Conservation (phyloP, 2,113 vertebrate species). For the Chrysochloris asiatica region DNA sequence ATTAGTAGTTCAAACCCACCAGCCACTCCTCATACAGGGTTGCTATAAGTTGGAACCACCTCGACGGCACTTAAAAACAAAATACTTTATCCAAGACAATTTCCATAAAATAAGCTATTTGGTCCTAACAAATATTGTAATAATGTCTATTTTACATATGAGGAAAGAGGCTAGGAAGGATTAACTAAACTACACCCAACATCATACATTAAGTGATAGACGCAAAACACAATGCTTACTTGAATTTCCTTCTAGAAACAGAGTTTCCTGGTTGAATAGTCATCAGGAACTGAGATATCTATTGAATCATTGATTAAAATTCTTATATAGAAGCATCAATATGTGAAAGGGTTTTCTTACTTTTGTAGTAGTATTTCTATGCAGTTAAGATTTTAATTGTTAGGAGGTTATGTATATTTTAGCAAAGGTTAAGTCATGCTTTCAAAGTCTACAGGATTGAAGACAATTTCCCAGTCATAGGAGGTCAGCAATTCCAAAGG, state of each 20-base stretch:
- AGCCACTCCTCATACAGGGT: too few species aligned
- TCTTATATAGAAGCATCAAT: slow-evolving; percentile 13
- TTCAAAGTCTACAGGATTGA: background rate
- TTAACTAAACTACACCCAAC: background rate
- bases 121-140: background rate
- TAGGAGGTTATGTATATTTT: background rate
- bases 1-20: too few species aligned
- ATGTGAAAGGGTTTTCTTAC: background rate
- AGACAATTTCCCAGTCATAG: background rate
- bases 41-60: too few species aligned
- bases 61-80: too few species aligned
- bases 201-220: background rate
- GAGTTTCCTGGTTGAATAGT: slow-evolving; percentile 5
- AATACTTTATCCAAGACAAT: fast-evolving
- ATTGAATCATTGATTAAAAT: slow-evolving; percentile 55
- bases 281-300: slow-evolving; percentile 3
- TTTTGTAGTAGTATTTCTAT: background rate
- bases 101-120: background rate
- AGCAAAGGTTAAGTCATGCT: background rate
- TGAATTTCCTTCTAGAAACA: slow-evolving; percentile 10
- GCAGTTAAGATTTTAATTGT: background rate
- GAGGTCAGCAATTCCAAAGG: background rate
- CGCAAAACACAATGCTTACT: background rate
- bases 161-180: background rate
- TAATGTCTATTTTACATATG: background rate